These are phyloP conservation scores for Xiphophorus couchianus DNA, from an alignment of 2,113 vertebrate genomes.

Conservation along the genomic window DNA sequence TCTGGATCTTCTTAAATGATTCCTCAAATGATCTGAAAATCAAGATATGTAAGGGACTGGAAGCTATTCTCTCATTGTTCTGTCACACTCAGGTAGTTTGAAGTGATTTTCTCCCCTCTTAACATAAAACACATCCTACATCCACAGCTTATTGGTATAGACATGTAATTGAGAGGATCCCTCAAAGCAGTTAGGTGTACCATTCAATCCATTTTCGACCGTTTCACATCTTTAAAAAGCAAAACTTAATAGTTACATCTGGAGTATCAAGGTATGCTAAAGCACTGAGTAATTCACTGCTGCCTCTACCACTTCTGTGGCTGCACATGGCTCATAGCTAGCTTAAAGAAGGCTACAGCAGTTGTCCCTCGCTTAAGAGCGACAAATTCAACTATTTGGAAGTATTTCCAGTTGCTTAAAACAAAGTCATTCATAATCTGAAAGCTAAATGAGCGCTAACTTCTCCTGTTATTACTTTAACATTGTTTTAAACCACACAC, in stretches of 20 bases:
- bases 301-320: not conserved
- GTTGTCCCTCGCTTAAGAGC: not conserved
- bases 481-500: not conserved
- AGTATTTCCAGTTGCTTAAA: not conserved
- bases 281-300: not conserved
- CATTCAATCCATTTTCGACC: not conserved
- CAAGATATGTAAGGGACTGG: constrained; percentile 36
- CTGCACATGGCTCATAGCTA: not conserved
- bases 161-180: not conserved
- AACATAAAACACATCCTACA: no score
- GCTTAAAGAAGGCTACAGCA: not conserved
- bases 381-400: not conserved
- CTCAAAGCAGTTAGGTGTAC: not conserved
- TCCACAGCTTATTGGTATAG: no score
- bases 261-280: not conserved
- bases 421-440: not conserved
- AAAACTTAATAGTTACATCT: not conserved
- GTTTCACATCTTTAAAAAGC: not conserved
- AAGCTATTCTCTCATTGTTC: constrained; percentile 12
- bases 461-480: not conserved
- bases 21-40: constrained; percentile 34
- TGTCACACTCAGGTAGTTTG: constrained; percentile 1
- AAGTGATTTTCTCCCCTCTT: no score
- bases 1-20: constrained; percentile 41
- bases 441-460: no score